phyloP scores from a whole-genome alignment of 2,888 invertebrate species.

The Zygogramma bicolorata region DNA sequence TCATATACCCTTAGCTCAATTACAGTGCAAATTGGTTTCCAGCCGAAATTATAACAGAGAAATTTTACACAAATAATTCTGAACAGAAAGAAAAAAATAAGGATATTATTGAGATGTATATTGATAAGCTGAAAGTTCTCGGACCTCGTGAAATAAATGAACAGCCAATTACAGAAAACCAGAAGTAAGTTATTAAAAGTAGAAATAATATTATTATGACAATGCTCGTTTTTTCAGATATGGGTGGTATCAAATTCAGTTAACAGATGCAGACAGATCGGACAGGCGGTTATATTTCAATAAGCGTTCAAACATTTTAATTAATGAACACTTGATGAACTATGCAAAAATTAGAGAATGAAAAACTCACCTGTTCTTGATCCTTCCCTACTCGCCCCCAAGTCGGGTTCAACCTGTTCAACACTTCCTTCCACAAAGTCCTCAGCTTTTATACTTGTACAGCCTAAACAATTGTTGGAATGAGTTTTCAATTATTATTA shows the following conservation, averaged over 20 bases:
- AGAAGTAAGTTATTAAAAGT: slow-evolving; percentile 54
- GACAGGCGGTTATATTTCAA: slow-evolving; percentile 66
- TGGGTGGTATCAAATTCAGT: slow-evolving; percentile 66
- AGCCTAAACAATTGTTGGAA: slow-evolving; percentile 61
- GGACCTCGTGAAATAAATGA: slow-evolving; percentile 59
- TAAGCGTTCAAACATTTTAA: slow-evolving; percentile 65
- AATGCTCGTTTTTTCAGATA: slow-evolving; percentile 56
- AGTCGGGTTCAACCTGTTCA: slow-evolving; percentile 80
- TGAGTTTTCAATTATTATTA: background rate
- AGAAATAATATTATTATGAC: slow-evolving; percentile 1
- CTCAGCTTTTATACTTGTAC: slow-evolving; percentile 62
- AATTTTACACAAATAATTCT: slow-evolving; percentile 57
- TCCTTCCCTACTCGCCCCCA: slow-evolving; percentile 88
- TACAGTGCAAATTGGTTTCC: slow-evolving; percentile 34
- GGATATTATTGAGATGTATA: slow-evolving; percentile 53
- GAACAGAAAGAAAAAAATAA: slow-evolving; percentile 43
- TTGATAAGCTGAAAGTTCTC: slow-evolving; percentile 55
- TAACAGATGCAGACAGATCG: slow-evolving; percentile 46
- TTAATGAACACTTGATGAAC: slow-evolving; percentile 62
- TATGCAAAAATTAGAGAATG: slow-evolving; percentile 59
- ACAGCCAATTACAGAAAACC: slow-evolving; percentile 63
- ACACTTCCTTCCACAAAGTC: slow-evolving; percentile 68
- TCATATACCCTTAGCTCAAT: background rate
- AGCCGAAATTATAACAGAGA: slow-evolving; percentile 60
- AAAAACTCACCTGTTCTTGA: slow-evolving; percentile 83